Percentiles rank a stretch among this genome's conserved stretches.
These are phyloP conservation scores for Scolopax mira DNA, from an alignment of 2,113 vertebrate species.

Conservation along the genomic window DNA sequence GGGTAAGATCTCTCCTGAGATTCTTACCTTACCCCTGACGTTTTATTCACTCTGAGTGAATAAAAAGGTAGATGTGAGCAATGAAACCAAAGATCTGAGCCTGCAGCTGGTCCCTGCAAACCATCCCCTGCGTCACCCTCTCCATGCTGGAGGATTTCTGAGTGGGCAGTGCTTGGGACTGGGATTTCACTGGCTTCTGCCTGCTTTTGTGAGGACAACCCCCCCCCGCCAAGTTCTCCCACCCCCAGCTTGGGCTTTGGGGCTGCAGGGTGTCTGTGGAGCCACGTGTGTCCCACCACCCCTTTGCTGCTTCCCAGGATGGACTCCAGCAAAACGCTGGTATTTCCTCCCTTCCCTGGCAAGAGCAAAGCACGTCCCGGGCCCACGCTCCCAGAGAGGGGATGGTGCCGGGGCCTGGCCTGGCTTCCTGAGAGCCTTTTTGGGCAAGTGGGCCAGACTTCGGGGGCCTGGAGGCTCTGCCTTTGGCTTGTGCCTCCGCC, in stretches of 20 bases:
- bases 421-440: neutral
- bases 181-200: neutral
- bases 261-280: neutral
- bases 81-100: neutral
- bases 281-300: rapidly evolving
- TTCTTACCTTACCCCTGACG: neutral
- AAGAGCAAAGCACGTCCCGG: neutral
- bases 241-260: neutral
- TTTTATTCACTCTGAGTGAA: neutral
- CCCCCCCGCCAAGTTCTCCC: rapidly evolving
- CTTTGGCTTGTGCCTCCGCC: rapidly evolving
- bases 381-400: rapidly evolving
- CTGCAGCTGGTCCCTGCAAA: neutral
- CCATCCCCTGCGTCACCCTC: rapidly evolving
- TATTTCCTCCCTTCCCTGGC: neutral
- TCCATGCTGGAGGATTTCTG: rapidly evolving
- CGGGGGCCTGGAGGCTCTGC: neutral
- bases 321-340: rapidly evolving
- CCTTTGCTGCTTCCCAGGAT: neutral
- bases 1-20: neutral
- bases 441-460: neutral
- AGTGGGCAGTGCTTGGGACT: rapidly evolving
- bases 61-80: neutral
- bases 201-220: neutral
- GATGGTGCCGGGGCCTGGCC: neutral